Base-by-base conservation (phyloP, 2,888 invertebrate genomes). In the Stomorhina lunata region DNA sequence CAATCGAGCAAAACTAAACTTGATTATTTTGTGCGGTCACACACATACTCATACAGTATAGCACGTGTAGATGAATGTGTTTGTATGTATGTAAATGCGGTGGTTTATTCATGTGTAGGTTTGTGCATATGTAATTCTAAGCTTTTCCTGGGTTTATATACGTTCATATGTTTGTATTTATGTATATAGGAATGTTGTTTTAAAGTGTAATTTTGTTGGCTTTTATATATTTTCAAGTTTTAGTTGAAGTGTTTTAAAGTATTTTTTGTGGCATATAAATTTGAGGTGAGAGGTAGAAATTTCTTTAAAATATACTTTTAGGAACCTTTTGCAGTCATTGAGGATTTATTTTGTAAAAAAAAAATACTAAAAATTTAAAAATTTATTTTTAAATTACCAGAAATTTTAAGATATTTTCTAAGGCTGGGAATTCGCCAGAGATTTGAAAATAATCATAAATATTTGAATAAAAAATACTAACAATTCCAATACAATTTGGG, bases 1-100 rank as follows among this genome's bases (percentile, higher is more conserved):
- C 90, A 90, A 90, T 89, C 89, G 89, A 88, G 88, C 88, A 87
- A 87, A 78, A 89, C 89, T 88, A 88, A 90, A 90, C 90, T 88
- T 90, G 90, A 89, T 89, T 89, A 90, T 89, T 89, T 90, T 85
- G 82, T 88, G 89, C 85, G 89, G 89, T 88, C 75, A 34, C 20
- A n/a, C 4, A n/a, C n/a, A 34, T 20, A 48, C 25, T 15, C 34
- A 65, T 20, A 15, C 7, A 25, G 12, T 27, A 0, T 4, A 7
- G 2, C 6, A 4, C 7, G 1, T 48, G n/a, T 65, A 17, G 29
- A 29, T 37, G 61, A n/a, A n/a, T 68, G 40, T 68, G 32, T 55
- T 1, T 27, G 12, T 5, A 25, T 37, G 10, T 6, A 53, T 12
- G 40, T 15, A 66, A 84, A 81, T 83, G 73, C n/a, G n/a, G n/a